Evolutionary conservation across 2,113 vertebrate species (phyloP).

Genomic region (Tonatia bakeri): DNA sequence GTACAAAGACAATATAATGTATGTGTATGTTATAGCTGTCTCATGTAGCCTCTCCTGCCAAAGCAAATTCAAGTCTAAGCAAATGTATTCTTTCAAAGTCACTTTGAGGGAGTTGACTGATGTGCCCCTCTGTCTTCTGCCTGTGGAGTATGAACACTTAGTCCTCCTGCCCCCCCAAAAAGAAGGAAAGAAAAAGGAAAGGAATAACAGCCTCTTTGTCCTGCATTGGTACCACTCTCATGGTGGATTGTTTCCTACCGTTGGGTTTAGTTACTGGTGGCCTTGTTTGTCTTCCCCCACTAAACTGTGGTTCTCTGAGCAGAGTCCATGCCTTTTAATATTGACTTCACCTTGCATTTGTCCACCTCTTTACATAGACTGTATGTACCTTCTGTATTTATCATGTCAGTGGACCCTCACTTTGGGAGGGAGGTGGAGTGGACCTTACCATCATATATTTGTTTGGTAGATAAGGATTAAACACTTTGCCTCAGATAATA

Average conservation of each 20-base stretch:
- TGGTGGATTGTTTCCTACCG: fast-evolving
- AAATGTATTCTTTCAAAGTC: not conserved
- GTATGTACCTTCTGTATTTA: not conserved
- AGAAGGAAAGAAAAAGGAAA: not conserved
- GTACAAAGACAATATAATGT: not conserved
- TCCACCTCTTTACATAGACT: not conserved
- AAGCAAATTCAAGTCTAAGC: not conserved
- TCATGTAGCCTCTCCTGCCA: not conserved
- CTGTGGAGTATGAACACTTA: not conserved
- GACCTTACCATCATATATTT: not conserved
- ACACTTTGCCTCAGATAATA: not conserved
- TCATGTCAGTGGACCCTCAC: not conserved
- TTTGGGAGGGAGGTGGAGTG: not conserved
- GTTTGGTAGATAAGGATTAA: not conserved
- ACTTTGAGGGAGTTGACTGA: not conserved
- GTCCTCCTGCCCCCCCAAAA: not conserved
- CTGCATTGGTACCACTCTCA: not conserved
- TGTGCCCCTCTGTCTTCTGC: not conserved
- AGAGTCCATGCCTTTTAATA: not conserved
- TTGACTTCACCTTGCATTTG: not conserved
- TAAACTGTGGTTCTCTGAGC: not conserved
- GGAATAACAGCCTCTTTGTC: not conserved
- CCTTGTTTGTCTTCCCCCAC: not conserved
- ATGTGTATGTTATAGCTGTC: not conserved
- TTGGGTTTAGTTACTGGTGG: too few relatives aligned